phyloP scores from a whole-genome alignment of 2,888 invertebrate genomes.

The Lottia scabra region DNA sequence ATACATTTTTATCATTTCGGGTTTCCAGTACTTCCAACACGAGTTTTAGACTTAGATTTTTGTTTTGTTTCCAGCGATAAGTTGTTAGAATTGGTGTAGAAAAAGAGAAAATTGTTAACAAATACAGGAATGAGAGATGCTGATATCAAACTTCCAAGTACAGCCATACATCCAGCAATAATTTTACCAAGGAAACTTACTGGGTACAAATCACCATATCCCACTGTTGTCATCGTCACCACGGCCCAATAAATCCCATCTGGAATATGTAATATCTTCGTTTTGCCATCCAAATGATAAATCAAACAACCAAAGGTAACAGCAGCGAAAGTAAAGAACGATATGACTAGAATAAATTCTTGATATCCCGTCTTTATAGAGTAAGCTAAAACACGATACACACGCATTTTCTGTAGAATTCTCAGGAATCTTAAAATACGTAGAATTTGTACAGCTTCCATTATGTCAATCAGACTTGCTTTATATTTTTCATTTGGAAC shows the following conservation, averaged over 20 bases:
- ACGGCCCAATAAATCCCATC: slow-evolving; percentile 5
- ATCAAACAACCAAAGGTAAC: background rate
- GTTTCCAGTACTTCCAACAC: too few relatives aligned
- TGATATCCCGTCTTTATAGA: background rate
- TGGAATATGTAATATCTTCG: background rate
- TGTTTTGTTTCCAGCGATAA: background rate
- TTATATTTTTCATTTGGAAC: background rate
- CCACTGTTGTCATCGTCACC: slow-evolving; percentile 10
- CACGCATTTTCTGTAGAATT: background rate
- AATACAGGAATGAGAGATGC: slow-evolving; percentile 4
- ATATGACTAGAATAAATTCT: background rate
- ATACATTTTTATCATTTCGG: too few relatives aligned
- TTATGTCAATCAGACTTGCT: background rate
- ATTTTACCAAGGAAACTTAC: background rate
- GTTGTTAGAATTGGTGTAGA: background rate
- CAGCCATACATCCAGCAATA: background rate
- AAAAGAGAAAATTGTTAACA: slow-evolving; percentile 5
- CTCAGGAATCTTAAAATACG: background rate
- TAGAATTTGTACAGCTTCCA: background rate
- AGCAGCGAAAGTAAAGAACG: background rate
- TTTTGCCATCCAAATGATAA: background rate
- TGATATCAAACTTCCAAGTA: slow-evolving; percentile 6
- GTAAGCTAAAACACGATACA: background rate
- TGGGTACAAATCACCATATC: slow-evolving; percentile 11
- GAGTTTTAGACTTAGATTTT: too few relatives aligned